phyloP scores from a whole-genome alignment of 2,888 invertebrate genomes.

The Eupithecia insigniata region DNA sequence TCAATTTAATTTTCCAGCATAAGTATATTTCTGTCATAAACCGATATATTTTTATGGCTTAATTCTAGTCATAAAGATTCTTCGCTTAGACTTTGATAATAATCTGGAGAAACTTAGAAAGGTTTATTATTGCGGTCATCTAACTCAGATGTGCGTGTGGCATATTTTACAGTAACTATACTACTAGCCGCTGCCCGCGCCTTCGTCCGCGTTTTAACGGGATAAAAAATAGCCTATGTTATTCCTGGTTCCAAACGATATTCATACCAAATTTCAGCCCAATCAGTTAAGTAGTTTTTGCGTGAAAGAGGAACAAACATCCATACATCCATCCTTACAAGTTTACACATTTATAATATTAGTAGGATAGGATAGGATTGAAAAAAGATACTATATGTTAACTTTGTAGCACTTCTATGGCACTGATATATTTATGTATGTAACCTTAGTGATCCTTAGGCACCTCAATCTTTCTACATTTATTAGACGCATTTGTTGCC shows the following conservation, averaged over 20 bases:
- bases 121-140: constrained; percentile 29
- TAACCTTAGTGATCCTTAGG: too few relatives aligned
- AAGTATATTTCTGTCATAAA: not conserved
- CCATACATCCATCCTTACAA: too few relatives aligned
- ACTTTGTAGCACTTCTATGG: not conserved
- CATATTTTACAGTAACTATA: not conserved
- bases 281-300: too few relatives aligned
- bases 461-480: not conserved
- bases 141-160: not conserved
- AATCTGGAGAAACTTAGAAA: constrained; percentile 20
- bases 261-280: too few relatives aligned
- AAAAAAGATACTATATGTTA: not conserved
- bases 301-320: too few relatives aligned
- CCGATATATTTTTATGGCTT: not conserved
- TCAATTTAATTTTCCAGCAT: not conserved
- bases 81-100: constrained; percentile 19
- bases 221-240: too few relatives aligned
- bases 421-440: too few relatives aligned
- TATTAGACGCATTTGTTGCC: not conserved
- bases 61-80: constrained; percentile 15
- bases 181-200: too few relatives aligned
- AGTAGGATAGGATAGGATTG: too few relatives aligned
- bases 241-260: too few relatives aligned
- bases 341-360: too few relatives aligned
- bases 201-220: too few relatives aligned